These are phyloP conservation scores for Merluccius polli DNA, from an alignment of 2,797 vertebrate genomes.

Conservation along the genomic window DNA sequence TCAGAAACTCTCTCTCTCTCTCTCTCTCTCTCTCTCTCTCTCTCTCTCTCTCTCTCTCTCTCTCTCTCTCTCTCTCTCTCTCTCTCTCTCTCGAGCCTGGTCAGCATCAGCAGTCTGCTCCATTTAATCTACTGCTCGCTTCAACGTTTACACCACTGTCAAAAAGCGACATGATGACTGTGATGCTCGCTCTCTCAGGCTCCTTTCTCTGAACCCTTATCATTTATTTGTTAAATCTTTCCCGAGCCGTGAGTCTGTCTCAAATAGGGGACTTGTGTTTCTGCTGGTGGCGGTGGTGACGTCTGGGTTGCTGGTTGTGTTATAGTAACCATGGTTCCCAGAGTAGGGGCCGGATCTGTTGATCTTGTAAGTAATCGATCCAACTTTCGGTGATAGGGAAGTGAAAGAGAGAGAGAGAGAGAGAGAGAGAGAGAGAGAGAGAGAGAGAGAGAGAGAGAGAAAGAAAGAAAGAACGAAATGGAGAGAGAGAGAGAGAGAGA, in stretches of 20 bases:
- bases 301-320: background rate
- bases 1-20: no score
- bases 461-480: no score
- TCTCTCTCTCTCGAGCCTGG: constrained; percentile 42
- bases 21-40: no score
- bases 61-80: constrained; percentile 5
- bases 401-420: no score
- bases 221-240: constrained; percentile 38
- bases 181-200: constrained; percentile 47
- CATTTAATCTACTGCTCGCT: constrained; percentile 41
- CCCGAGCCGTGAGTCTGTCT: constrained; percentile 22
- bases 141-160: constrained; percentile 63
- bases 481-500: no score
- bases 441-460: no score
- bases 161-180: constrained; percentile 31
- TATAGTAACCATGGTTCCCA: constrained; percentile 17
- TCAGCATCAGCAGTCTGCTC: constrained; percentile 47
- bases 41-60: no score
- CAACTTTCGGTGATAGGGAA: no score
- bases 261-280: constrained; percentile 15
- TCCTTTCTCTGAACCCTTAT: constrained; percentile 31
- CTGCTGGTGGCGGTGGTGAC: background rate
- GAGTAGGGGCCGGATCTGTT: no score
- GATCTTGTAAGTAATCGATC: no score
- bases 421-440: no score